Percentiles rank a stretch among this genome's conserved stretches.
Evolutionary conservation across 1,140 invertebrate genomes (phyloP).

Genomic region (Zophobas atratus): DNA sequence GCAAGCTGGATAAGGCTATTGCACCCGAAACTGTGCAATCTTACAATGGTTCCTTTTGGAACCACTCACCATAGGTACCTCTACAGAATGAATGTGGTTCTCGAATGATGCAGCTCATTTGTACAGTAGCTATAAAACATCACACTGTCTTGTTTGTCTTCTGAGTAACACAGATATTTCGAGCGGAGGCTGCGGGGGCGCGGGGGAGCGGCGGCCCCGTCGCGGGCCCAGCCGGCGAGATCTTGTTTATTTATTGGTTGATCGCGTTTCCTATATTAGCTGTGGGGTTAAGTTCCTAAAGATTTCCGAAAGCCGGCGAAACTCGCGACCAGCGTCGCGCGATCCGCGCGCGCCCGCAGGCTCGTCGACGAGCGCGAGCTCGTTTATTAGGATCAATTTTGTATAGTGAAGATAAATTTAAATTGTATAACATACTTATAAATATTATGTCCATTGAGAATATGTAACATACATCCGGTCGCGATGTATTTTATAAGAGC

Average conservation of each 20-base stretch:
- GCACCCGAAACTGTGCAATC: constrained; percentile 64
- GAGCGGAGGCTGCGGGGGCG: not conserved
- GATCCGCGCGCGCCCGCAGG: no score
- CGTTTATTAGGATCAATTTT: constrained; percentile 63
- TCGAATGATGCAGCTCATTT: constrained; percentile 64
- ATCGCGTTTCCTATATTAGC: constrained; percentile 39
- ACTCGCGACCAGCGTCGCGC: not conserved
- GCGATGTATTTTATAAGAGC: constrained; percentile 62
- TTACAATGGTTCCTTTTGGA: constrained; percentile 64
- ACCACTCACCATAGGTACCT: constrained; percentile 67
- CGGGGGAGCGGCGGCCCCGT: not conserved
- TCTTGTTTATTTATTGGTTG: constrained; percentile 36
- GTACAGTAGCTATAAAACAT: constrained; percentile 62
- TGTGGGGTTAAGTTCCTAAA: constrained; percentile 42
- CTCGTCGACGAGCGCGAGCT: constrained; percentile 37
- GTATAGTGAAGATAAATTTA: constrained; percentile 63
- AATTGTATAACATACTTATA: constrained; percentile 62
- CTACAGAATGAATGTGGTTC: constrained; percentile 64
- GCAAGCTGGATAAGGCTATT: constrained; percentile 50
- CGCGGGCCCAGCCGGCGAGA: not conserved
- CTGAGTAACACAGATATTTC: constrained; percentile 41
- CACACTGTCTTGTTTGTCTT: constrained; percentile 50
- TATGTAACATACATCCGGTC: constrained; percentile 56
- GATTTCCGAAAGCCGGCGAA: constrained; percentile 9
- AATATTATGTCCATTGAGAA: constrained; percentile 62